Base-by-base conservation (phyloP, 1,140 invertebrate genomes). In the Trichogramma pretiosum region DNA sequence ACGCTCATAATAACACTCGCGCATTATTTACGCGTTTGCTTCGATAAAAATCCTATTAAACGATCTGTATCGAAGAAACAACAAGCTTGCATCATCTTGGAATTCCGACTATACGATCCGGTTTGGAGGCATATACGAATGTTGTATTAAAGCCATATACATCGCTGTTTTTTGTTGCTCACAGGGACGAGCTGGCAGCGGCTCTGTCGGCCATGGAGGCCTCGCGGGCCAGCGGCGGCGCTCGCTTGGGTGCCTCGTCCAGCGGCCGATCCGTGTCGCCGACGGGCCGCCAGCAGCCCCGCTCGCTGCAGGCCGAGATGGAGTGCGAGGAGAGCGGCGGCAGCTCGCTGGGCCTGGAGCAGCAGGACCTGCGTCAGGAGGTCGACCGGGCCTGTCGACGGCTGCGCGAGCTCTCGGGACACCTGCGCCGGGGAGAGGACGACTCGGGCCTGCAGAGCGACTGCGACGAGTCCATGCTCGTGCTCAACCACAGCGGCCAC, bases 271-370 rank as follows among this genome's bases (percentile, higher is more conserved):
- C 65, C 11, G n/a, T n/a, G n/a, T n/a, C 59, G 24, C 3, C 14
- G 39, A n/a, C n/a, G n/a, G n/a, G 0, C n/a, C 13, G 0, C 64
- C 39, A 10, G 33, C 65, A 64, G 37, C 67, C 68, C n/a, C 64
- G 77, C 46, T 84, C 83, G 22, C 68, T 85, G 46, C 80, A 83
- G 55, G 82, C 82, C 51, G 84, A 85, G 74, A 82, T 87, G 82
- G 83, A 85, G 59, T 77, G 81, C 43, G 81, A 82, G 50, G 77
- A 80, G 50, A 73, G 72, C 41, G 64, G 71, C 40, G 64, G 60
- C 51, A 63, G 61, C 46, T 74, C 73, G 38, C 47, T 32, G 50
- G 68, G 72, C 21, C 77, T 21, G 1, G 22, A 35, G 33, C 54
- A 80, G 47, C 77, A 83, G 46, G 65, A 83, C 49, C 72, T 85